Evolutionary conservation across 1,140 invertebrate species (phyloP).

Genomic region (Drosophila truncata): DNA sequence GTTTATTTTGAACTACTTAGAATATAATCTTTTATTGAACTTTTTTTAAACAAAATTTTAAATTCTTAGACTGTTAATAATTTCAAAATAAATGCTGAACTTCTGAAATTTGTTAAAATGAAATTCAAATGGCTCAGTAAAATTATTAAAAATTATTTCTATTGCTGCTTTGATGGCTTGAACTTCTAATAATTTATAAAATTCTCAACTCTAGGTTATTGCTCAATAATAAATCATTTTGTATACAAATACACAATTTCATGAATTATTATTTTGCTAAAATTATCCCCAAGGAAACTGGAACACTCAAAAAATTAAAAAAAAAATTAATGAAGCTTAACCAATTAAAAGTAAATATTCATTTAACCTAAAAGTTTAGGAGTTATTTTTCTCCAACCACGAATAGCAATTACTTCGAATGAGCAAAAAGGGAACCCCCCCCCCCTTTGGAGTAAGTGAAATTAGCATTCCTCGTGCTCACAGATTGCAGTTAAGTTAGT

Average conservation of each 20-base stretch:
- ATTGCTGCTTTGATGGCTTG: too few relatives aligned
- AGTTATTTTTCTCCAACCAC: neutral
- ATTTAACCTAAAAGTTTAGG: neutral
- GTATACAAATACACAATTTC: neutral
- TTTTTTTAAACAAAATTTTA: neutral
- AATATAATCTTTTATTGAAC: neutral
- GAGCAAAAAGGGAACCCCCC: neutral
- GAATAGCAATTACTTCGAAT: conserved; percentile 13
- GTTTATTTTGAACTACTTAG: neutral
- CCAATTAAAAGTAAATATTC: neutral
- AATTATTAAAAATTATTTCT: too few relatives aligned
- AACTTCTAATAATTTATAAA: neutral
- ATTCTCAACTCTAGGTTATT: neutral
- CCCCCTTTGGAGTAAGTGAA: conserved; percentile 17
- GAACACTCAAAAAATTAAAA: neutral
- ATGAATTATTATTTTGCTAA: neutral
- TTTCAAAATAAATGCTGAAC: neutral
- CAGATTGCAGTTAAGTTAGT: conserved; percentile 35
- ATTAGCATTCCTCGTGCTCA: conserved; percentile 35
- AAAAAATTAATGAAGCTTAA: conserved; percentile 1
- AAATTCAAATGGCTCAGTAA: too few relatives aligned
- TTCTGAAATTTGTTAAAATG: neutral
- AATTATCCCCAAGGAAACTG: neutral
- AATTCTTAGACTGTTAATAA: too few relatives aligned
- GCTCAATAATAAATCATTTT: neutral